A percentile compares a stretch with the other conserved stretches of the same genome.
phyloP scores from a whole-genome alignment of 2,113 vertebrate species.

The Globicephala melas region DNA sequence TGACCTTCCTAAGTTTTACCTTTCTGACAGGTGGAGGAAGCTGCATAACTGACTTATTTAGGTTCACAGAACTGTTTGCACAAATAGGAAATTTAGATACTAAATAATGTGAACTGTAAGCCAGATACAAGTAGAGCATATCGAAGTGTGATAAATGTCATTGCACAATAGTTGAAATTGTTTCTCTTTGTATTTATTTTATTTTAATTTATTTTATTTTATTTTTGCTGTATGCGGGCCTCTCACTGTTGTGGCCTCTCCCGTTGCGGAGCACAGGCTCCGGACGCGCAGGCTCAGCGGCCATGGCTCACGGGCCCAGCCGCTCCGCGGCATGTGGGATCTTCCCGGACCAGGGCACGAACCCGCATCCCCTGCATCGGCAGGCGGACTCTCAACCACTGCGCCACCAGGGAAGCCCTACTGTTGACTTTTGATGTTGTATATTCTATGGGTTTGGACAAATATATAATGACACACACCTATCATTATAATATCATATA shows the following conservation, averaged over 20 bases:
- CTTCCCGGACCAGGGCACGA: no score
- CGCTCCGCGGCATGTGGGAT: no score
- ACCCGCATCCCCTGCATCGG: no score
- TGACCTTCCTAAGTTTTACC: conserved; percentile 39
- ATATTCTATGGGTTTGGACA: neutral
- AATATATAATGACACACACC: neutral
- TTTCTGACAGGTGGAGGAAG: conserved; percentile 37
- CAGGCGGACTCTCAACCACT: no score
- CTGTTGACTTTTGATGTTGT: neutral
- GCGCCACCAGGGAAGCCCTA: no score
- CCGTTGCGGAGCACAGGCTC: no score
- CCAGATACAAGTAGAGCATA: neutral
- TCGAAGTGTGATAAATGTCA: neutral
- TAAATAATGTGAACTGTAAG: neutral
- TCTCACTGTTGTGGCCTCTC: no score
- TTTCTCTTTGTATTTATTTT: neutral
- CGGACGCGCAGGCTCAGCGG: no score
- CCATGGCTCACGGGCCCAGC: no score
- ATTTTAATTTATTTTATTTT: no score
- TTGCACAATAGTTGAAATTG: neutral
- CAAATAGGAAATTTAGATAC: conserved; percentile 9
- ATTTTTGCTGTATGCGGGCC: no score
- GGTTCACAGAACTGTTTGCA: conserved; percentile 34
- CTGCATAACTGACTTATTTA: conserved; percentile 3
- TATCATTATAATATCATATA: neutral